Conservation (phyloP, 2,113 vertebrate genomes). For the Todiramphus saurophagus region DNA sequence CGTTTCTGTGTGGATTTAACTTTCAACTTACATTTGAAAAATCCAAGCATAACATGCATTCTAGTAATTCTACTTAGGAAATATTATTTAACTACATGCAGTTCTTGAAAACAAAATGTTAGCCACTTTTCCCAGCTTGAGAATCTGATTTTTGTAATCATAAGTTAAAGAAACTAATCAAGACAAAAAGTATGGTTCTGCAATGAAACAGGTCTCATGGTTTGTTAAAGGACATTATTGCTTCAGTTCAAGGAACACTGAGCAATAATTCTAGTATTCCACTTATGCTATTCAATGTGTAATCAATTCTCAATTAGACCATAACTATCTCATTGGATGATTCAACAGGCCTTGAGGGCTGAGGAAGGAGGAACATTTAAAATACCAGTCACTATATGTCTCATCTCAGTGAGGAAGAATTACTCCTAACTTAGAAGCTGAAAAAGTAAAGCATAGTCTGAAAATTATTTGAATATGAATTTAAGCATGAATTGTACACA, state of each 20-base stretch:
- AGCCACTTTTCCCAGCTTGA: background rate
- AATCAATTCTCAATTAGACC: background rate
- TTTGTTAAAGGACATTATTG: background rate
- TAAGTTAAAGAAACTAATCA: background rate
- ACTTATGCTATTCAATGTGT: background rate
- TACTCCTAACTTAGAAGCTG: background rate
- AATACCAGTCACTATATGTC: background rate
- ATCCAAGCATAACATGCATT: background rate
- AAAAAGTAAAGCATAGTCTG: background rate
- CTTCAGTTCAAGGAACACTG: background rate
- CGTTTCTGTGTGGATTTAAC: background rate
- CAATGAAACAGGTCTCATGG: background rate
- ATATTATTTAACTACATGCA: background rate
- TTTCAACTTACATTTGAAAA: background rate
- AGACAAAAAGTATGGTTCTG: background rate
- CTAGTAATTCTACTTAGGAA: background rate
- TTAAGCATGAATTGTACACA: background rate
- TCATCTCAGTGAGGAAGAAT: background rate
- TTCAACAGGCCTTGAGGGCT: background rate
- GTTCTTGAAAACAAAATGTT: background rate
- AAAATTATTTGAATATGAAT: background rate
- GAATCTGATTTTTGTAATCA: background rate
- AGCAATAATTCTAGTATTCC: background rate
- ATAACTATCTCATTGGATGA: background rate
- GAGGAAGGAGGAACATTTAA: background rate